Percentiles rank a stretch among this genome's conserved stretches.
Evolutionary conservation across 2,113 vertebrate genomes (phyloP).

Genomic region (Oncorhynchus nerka): DNA sequence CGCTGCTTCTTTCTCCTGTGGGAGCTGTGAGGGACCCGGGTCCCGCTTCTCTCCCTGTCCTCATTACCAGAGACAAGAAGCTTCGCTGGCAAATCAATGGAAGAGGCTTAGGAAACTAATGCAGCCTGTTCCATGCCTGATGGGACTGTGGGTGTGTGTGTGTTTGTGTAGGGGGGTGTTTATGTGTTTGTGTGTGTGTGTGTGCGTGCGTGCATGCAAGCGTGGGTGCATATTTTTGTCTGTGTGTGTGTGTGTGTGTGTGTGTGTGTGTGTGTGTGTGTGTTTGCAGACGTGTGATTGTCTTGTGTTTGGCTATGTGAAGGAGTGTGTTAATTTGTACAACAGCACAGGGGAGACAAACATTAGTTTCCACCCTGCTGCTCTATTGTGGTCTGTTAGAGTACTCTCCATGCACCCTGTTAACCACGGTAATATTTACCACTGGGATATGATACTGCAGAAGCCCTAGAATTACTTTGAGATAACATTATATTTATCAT

Average conservation of each 20-base stretch:
- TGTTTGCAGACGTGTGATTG: slow-evolving; percentile 22
- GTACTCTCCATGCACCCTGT: slow-evolving; percentile 27
- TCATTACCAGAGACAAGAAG: slow-evolving; percentile 76
- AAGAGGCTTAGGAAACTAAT: slow-evolving; percentile 65
- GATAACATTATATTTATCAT: slow-evolving; percentile 55
- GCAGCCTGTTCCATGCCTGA: slow-evolving; percentile 49
- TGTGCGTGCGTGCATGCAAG: slow-evolving; percentile 6
- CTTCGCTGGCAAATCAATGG: slow-evolving; percentile 71
- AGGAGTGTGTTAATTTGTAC: slow-evolving; percentile 37
- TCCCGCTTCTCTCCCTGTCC: slow-evolving; percentile 70
- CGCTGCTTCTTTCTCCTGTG: slow-evolving; percentile 50
- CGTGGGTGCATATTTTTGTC: slow-evolving; percentile 31
- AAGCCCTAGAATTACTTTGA: slow-evolving; percentile 51
- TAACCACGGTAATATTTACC: slow-evolving; percentile 43
- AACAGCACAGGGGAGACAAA: slow-evolving; percentile 47
- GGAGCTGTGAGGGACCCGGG: slow-evolving; percentile 60
- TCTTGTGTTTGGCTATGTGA: slow-evolving; percentile 1
- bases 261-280: not conserved
- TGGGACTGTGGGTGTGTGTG: slow-evolving; percentile 31
- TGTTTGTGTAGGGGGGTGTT: too few species aligned
- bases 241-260: not conserved
- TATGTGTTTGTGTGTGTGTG: slow-evolving; percentile 27
- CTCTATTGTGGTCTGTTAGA: slow-evolving; percentile 32
- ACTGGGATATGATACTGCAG: slow-evolving; percentile 26
- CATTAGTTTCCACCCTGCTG: slow-evolving; percentile 40